Percentiles rank a stretch among this genome's conserved stretches.
These are phyloP conservation scores for Lissonota sp. DNA, from an alignment of 2,888 invertebrate genomes.

Conservation along the genomic window DNA sequence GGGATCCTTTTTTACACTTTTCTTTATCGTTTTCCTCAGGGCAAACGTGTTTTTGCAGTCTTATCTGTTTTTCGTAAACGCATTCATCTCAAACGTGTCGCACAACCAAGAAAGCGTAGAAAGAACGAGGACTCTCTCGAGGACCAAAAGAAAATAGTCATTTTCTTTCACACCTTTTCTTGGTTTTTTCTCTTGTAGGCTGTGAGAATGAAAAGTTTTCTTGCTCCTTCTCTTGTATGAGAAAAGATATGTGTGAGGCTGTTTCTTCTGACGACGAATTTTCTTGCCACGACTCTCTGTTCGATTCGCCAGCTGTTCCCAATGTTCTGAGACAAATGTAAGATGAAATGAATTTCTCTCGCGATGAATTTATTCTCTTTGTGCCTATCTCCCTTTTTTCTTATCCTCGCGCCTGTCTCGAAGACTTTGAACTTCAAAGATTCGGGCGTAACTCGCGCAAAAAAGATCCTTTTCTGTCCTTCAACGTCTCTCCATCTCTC, in stretches of 20 bases:
- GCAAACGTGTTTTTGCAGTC: not conserved
- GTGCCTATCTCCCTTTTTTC: not conserved
- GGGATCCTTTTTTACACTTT: not conserved
- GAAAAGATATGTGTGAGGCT: too few relatives aligned
- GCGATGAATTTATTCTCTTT: not conserved
- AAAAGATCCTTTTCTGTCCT: constrained; percentile 21
- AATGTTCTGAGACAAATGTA: not conserved
- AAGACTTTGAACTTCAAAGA: not conserved
- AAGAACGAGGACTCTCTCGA: too few relatives aligned
- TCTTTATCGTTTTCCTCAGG: not conserved
- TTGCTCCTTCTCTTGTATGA: not conserved
- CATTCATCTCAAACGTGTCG: not conserved
- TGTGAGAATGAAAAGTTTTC: not conserved
- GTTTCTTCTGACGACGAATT: not conserved
- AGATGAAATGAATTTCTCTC: not conserved
- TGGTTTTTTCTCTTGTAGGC: not conserved
- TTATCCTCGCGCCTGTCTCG: not conserved
- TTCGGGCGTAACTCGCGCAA: not conserved
- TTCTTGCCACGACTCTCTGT: not conserved
- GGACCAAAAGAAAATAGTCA: not conserved
- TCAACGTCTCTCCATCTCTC: not conserved
- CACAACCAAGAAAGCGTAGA: not conserved
- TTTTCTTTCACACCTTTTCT: not conserved
- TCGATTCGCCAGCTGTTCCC: not conserved
- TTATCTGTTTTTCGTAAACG: not conserved